A percentile compares a stretch with the other conserved stretches of the same genome.
Conservation (phyloP, 2,888 invertebrate species). For the Polyommatus iphigenia region DNA sequence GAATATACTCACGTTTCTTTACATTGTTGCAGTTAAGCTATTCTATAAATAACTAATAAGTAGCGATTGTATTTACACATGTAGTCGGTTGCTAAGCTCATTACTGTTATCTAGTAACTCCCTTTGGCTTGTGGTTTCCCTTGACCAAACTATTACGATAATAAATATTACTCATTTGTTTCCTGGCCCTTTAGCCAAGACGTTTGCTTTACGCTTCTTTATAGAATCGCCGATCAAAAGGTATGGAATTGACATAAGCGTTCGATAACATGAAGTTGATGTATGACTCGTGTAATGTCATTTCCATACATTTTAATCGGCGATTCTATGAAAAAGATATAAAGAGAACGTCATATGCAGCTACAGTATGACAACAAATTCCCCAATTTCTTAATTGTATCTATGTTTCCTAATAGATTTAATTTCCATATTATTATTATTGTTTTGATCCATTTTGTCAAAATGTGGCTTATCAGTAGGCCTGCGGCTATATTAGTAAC, state of each 20-base stretch:
- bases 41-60: neutral
- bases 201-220: too few species aligned
- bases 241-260: too few species aligned
- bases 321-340: too few species aligned
- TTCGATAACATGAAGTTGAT: too few species aligned
- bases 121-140: neutral
- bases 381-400: too few species aligned
- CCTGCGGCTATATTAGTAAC: neutral
- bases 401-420: too few species aligned
- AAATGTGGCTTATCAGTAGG: constrained; percentile 1
- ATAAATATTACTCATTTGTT: neutral
- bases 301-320: too few species aligned
- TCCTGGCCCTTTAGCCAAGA: neutral
- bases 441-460: neutral
- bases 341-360: neutral
- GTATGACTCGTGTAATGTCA: too few species aligned
- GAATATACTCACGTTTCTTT: neutral
- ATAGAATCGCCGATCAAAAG: too few species aligned
- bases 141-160: neutral
- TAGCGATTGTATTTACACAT: constrained; percentile 4
- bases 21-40: neutral
- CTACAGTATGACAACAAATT: too few species aligned
- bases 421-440: too few species aligned
- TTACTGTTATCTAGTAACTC: neutral
- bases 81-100: neutral